Conservation (phyloP, 23 tunicate genomes). For the Oikopleura dioica region DNA sequence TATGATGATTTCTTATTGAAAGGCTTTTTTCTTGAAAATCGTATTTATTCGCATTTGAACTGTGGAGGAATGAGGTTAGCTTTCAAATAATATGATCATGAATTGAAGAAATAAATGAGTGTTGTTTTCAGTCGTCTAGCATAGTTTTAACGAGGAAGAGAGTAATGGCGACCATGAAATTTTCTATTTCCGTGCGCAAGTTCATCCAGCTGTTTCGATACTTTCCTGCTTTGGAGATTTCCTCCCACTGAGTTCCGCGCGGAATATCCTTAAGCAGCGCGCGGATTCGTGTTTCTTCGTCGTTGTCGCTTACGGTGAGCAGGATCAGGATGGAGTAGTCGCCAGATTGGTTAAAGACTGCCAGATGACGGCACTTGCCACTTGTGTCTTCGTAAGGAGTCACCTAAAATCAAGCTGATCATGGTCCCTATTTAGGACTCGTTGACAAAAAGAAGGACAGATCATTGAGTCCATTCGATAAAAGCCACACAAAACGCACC, state of each 20-base stretch:
- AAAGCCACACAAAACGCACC: no score
- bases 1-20: no score
- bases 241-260: not conserved
- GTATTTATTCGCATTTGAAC: no score
- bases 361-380: slow-evolving; percentile 8
- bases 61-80: no score
- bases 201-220: not conserved
- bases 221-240: not conserved
- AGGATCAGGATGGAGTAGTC: not conserved
- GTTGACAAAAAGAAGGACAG: no score
- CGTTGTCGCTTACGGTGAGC: not conserved
- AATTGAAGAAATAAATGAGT: no score
- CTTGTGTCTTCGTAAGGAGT: not conserved
- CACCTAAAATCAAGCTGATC: not conserved
- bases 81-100: no score
- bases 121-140: not conserved
- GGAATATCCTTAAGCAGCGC: slow-evolving; percentile 8
- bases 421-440: not conserved
- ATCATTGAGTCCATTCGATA: no score
- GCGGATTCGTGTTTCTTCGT: slow-evolving; percentile 2
- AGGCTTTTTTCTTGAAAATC: no score
- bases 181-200: not conserved
- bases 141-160: slow-evolving; percentile 11
- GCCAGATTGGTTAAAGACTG: not conserved
- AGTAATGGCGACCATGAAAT: slow-evolving; percentile 9